These are phyloP conservation scores for Tachina grossa DNA, from an alignment of 2,888 invertebrate species.

Conservation along the genomic window DNA sequence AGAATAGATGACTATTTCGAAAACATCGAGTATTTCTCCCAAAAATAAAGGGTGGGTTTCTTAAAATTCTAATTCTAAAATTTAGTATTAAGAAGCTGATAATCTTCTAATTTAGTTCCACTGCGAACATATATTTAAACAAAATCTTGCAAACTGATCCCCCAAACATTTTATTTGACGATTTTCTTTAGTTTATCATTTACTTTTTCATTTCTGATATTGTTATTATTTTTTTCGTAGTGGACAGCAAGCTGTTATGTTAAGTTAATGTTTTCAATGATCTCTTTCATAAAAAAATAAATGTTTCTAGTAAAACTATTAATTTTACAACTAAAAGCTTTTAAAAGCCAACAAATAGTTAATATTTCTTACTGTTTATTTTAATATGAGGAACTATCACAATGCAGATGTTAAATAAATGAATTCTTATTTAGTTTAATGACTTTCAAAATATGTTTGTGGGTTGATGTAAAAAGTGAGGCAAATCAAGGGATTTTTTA, in stretches of 20 bases:
- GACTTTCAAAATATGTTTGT: too few species aligned
- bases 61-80: too few species aligned
- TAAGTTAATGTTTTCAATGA: slow-evolving; percentile 60
- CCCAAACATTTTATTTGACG: slow-evolving; percentile 36
- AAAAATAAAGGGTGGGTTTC: too few species aligned
- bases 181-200: slow-evolving; percentile 3
- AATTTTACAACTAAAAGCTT: slow-evolving; percentile 69
- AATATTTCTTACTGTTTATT: slow-evolving; percentile 37
- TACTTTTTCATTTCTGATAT: background rate
- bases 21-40: too few species aligned
- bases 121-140: background rate
- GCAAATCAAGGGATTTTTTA: too few species aligned
- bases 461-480: too few species aligned
- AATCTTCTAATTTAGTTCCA: too few species aligned
- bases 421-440: background rate
- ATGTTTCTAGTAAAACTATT: slow-evolving; percentile 67
- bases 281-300: slow-evolving; percentile 55
- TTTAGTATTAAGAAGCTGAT: too few species aligned
- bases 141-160: slow-evolving; percentile 24
- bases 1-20: too few species aligned
- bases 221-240: slow-evolving; percentile 29
- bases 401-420: slow-evolving; percentile 15
- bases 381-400: slow-evolving; percentile 7
- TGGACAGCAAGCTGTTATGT: slow-evolving; percentile 52
- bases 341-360: slow-evolving; percentile 62